phyloP scores from a whole-genome alignment of 2,797 vertebrate species.

The Pangasius macronema region DNA sequence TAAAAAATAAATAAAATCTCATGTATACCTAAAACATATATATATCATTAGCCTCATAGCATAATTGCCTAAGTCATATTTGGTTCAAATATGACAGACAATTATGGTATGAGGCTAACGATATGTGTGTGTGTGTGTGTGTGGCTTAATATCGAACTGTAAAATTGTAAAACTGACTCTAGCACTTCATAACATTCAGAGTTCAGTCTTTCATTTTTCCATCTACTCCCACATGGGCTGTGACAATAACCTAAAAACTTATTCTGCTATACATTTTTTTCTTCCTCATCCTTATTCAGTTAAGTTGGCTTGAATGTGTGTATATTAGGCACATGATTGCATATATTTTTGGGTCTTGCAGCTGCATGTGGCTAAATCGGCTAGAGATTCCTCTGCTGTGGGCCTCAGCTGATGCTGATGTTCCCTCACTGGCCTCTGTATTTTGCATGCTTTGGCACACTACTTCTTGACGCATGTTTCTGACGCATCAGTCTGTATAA shows the following conservation, averaged over 20 bases:
- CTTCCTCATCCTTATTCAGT: neutral
- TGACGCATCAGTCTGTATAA: neutral
- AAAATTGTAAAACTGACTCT: neutral
- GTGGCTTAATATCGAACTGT: neutral
- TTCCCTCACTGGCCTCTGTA: constrained; percentile 61
- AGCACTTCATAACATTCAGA: too few relatives aligned
- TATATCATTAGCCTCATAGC: too few relatives aligned
- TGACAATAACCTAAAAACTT: constrained; percentile 11
- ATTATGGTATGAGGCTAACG: too few relatives aligned
- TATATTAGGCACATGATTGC: constrained; percentile 26
- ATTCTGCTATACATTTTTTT: neutral
- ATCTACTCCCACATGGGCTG: constrained; percentile 1
- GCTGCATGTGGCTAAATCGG: neutral
- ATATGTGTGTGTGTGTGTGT: too few relatives aligned
- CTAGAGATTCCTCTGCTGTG: constrained; percentile 35
- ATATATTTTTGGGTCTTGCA: constrained; percentile 36
- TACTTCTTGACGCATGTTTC: constrained; percentile 23
- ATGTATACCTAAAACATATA: neutral
- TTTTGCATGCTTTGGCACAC: constrained; percentile 61
- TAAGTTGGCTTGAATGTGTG: neutral
- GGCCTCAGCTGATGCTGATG: constrained; percentile 60
- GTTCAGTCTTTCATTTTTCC: neutral
- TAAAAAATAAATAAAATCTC: neutral
- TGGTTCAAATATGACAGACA: too few relatives aligned
- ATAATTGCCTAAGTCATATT: too few relatives aligned